phyloP scores from a whole-genome alignment of 2,888 invertebrate species.

The Plagodis pulveraria region DNA sequence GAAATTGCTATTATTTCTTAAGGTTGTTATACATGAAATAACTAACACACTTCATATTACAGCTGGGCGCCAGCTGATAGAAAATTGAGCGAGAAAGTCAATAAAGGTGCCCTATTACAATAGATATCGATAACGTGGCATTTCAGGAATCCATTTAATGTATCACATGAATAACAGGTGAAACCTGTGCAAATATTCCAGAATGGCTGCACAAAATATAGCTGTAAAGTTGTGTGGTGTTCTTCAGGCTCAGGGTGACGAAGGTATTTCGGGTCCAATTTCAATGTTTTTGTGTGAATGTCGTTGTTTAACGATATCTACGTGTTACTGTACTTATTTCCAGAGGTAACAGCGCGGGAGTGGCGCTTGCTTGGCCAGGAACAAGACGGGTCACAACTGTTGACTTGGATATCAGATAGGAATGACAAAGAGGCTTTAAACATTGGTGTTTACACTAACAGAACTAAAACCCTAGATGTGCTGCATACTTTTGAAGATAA shows the following conservation, averaged over 20 bases:
- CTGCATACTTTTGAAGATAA: slow-evolving; percentile 87
- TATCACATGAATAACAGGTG: slow-evolving; percentile 51
- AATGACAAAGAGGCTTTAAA: slow-evolving; percentile 61
- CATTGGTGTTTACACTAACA: slow-evolving; percentile 87
- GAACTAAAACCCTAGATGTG: slow-evolving; percentile 84
- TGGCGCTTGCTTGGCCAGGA: slow-evolving; percentile 94
- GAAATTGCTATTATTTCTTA: slow-evolving; percentile 35
- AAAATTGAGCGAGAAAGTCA: slow-evolving; percentile 76
- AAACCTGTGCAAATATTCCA: slow-evolving; percentile 40
- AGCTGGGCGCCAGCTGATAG: slow-evolving; percentile 83
- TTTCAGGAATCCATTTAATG: slow-evolving; percentile 42
- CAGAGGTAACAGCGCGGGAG: slow-evolving; percentile 88
- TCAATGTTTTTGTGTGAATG: slow-evolving; percentile 28
- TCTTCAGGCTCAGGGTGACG: slow-evolving; percentile 74
- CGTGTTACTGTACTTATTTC: slow-evolving; percentile 37
- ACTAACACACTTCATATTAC: slow-evolving; percentile 64
- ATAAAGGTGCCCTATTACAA: slow-evolving; percentile 57
- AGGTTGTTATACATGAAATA: slow-evolving; percentile 54
- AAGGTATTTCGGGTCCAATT: slow-evolving; percentile 64
- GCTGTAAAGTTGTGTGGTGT: slow-evolving; percentile 85
- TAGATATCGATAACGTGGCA: slow-evolving; percentile 55
- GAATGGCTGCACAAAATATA: slow-evolving; percentile 81
- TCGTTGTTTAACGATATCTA: slow-evolving; percentile 6
- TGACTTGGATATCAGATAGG: slow-evolving; percentile 86
- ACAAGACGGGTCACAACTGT: slow-evolving; percentile 89